These are phyloP conservation scores for Eulemur mongoz DNA, from an alignment of 2,797 vertebrate species.

Conservation along the genomic window DNA sequence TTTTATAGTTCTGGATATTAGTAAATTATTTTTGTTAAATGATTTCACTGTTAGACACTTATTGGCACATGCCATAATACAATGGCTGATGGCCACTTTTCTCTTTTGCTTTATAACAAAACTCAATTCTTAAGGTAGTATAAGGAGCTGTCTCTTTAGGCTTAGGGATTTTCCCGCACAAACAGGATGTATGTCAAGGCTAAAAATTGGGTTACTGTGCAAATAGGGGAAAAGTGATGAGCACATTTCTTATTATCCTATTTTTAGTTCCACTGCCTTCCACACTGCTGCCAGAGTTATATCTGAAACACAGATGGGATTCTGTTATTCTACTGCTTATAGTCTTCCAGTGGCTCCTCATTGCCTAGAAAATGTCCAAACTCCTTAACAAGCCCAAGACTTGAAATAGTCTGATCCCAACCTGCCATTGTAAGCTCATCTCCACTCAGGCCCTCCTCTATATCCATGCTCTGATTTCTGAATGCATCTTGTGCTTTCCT, in stretches of 20 bases:
- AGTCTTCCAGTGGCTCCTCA: conserved; percentile 22
- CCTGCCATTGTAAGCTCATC: neutral
- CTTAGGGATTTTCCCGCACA: conserved; percentile 20
- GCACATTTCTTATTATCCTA: conserved; percentile 11
- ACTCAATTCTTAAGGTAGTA: neutral
- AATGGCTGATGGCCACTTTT: neutral
- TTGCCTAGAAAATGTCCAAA: conserved; percentile 43
- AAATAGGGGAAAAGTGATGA: conserved; percentile 44
- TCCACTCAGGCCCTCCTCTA: neutral
- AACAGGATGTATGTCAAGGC: conserved; percentile 54
- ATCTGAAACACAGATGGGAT: conserved; percentile 63
- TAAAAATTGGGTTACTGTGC: conserved; percentile 60
- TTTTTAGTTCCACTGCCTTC: conserved; percentile 60
- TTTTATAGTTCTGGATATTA: neutral
- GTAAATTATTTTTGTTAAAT: neutral
- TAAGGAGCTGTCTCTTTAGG: neutral
- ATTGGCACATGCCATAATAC: neutral
- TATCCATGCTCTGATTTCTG: neutral
- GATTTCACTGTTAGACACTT: neutral
- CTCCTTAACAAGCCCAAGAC: neutral
- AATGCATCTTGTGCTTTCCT: neutral
- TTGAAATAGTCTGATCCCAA: conserved; percentile 8
- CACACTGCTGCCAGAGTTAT: conserved; percentile 31
- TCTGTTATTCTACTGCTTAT: conserved; percentile 10
- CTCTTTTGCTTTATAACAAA: neutral